These are phyloP conservation scores for Kryphioiulus occultus DNA, from an alignment of 2,888 invertebrate genomes.

Conservation along the genomic window DNA sequence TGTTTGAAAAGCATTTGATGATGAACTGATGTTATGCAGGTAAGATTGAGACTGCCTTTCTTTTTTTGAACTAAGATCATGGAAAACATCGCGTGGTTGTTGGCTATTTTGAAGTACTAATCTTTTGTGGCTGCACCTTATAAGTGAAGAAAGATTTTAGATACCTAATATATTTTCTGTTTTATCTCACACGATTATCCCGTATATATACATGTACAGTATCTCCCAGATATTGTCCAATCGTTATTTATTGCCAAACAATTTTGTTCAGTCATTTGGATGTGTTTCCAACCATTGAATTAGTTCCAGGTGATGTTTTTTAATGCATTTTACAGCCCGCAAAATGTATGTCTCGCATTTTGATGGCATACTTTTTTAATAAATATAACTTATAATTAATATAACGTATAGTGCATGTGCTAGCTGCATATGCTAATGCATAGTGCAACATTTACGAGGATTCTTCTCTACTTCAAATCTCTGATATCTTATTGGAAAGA, in stretches of 20 bases:
- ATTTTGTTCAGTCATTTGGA: conserved; percentile 11
- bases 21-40: not conserved
- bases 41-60: not conserved
- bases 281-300: not conserved
- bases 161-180: not conserved
- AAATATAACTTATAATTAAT: too few relatives aligned
- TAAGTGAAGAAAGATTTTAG: not conserved
- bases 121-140: not conserved
- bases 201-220: not conserved
- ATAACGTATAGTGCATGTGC: too few relatives aligned
- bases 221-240: not conserved
- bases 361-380: not conserved
- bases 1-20: not conserved
- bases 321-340: not conserved
- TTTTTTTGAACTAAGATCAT: not conserved
- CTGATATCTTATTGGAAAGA: too few relatives aligned
- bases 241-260: not conserved
- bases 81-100: not conserved
- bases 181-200: not conserved
- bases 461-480: too few relatives aligned
- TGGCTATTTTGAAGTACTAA: not conserved
- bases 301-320: not conserved
- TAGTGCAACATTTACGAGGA: too few relatives aligned
- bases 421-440: too few relatives aligned
- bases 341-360: not conserved